Evolutionary conservation across 2,888 invertebrate species (phyloP).

Genomic region (Apodemia arnacis): DNA sequence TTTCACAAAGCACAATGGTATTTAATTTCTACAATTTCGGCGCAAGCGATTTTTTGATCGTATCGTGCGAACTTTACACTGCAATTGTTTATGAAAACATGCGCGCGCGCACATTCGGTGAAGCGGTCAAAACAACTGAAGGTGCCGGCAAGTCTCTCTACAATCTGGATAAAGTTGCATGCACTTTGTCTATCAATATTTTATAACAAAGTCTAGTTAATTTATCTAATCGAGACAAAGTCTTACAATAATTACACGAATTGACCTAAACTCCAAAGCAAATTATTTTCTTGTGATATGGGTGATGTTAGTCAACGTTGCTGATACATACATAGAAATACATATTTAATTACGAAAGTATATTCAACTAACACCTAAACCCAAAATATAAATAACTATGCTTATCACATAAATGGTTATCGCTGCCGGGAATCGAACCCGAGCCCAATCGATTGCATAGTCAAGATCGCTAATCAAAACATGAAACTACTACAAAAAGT

Average conservation of each 20-base stretch:
- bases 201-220: background rate
- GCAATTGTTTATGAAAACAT: slow-evolving; percentile 45
- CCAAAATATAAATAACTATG: no score
- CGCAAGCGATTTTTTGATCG: slow-evolving; percentile 3
- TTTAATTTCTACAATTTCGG: slow-evolving; percentile 21
- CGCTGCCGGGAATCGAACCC: no score
- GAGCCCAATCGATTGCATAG: no score
- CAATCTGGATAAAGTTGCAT: background rate
- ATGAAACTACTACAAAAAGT: no score
- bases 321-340: no score
- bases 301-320: no score
- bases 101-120: slow-evolving; percentile 90
- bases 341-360: no score
- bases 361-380: no score
- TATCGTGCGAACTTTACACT: slow-evolving; percentile 61
- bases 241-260: background rate
- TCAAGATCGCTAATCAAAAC: no score
- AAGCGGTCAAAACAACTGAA: slow-evolving; percentile 92
- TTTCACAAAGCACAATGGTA: slow-evolving; percentile 13
- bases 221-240: background rate
- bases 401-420: no score
- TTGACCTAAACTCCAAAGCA: background rate
- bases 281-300: background rate
- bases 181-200: background rate
- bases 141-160: slow-evolving; percentile 81